Conservation (phyloP, 1,140 invertebrate genomes). For the Listronotus bonariensis region DNA sequence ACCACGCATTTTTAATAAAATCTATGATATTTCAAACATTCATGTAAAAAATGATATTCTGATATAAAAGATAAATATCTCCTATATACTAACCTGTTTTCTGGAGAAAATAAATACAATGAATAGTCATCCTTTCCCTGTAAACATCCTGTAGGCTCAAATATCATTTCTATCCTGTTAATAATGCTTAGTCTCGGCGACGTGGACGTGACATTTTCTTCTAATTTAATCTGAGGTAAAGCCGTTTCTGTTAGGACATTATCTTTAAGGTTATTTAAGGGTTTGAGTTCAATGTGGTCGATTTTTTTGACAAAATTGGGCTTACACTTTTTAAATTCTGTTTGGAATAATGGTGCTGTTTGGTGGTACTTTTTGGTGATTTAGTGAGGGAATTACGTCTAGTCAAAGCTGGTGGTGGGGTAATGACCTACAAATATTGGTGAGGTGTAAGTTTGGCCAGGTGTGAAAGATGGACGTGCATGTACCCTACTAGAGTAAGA, state of each 20-base stretch:
- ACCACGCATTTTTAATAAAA: too few relatives aligned
- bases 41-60: too few relatives aligned
- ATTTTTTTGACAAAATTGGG: constrained; percentile 42
- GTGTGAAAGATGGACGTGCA: neutral
- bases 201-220: constrained; percentile 37
- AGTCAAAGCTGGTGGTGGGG: constrained; percentile 40
- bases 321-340: constrained; percentile 41
- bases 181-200: constrained; percentile 32
- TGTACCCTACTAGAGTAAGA: too few relatives aligned
- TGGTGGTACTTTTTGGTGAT: constrained; percentile 37
- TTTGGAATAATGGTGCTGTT: constrained; percentile 39
- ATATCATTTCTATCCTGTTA: constrained; percentile 43
- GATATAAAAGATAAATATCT: too few relatives aligned
- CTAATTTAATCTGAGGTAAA: constrained; percentile 50
- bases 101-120: constrained; percentile 82
- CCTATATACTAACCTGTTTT: constrained; percentile 80
- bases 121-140: constrained; percentile 86
- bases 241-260: constrained; percentile 46
- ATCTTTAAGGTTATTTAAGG: constrained; percentile 51
- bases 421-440: constrained; percentile 31
- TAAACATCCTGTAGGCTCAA: constrained; percentile 79
- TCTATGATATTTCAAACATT: too few relatives aligned
- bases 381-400: constrained; percentile 51
- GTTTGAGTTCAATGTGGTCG: constrained; percentile 47
- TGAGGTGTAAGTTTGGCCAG: constrained; percentile 5